Evolutionary conservation across 2,797 vertebrate genomes (phyloP).

Genomic region (Melanotaenia nigrans): DNA sequence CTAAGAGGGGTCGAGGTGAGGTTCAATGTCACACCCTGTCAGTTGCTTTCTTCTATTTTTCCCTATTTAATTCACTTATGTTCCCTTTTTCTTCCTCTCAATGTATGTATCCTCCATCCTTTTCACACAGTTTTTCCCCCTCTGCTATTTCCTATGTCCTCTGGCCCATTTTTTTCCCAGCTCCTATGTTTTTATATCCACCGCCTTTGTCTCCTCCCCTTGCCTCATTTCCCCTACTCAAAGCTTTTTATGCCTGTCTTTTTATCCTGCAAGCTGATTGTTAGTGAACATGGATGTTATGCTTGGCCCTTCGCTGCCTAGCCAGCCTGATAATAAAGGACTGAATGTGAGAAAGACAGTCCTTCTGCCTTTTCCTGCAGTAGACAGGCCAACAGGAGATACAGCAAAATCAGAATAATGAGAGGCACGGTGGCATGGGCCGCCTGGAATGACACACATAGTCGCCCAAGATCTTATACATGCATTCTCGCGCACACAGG

Average conservation of each 20-base stretch:
- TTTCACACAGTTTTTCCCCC: neutral
- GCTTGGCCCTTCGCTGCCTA: constrained; percentile 64
- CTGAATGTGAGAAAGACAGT: constrained; percentile 68
- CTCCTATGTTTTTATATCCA: constrained; percentile 43
- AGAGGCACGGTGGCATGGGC: constrained; percentile 77
- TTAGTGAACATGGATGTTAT: constrained; percentile 69
- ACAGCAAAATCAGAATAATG: constrained; percentile 85
- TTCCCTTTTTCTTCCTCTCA: neutral
- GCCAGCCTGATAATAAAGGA: constrained; percentile 73
- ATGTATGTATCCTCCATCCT: neutral
- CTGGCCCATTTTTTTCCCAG: constrained; percentile 20
- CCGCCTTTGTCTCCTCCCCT: constrained; percentile 23
- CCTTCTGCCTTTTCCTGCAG: constrained; percentile 73
- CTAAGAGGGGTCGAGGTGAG: constrained; percentile 33
- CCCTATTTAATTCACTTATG: constrained; percentile 1
- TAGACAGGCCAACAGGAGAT: constrained; percentile 79
- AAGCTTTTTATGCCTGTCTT: constrained; percentile 49
- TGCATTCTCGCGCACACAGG: constrained; percentile 15
- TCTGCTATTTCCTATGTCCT: constrained; percentile 5
- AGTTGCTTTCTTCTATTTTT: constrained; percentile 37
- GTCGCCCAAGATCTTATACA: constrained; percentile 41
- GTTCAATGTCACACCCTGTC: constrained; percentile 44
- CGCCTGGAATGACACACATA: constrained; percentile 74
- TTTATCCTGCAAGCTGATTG: constrained; percentile 64
- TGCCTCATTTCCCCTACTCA: constrained; percentile 16